Evolutionary conservation across 2,888 invertebrate species (phyloP).

Genomic region (Eupithecia pulchellata): DNA sequence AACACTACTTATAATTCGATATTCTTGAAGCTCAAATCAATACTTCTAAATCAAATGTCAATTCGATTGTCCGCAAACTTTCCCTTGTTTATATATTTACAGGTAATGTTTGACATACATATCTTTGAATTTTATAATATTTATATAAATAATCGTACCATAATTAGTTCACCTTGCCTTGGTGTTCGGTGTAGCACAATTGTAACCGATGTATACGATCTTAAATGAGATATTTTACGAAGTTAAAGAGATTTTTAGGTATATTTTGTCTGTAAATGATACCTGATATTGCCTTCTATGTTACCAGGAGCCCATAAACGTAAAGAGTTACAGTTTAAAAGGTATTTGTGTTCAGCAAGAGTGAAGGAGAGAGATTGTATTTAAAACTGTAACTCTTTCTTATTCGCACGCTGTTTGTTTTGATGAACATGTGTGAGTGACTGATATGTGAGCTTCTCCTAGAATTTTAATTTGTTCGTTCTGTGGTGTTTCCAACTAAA

Average conservation of each 20-base stretch:
- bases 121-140: conserved; percentile 78
- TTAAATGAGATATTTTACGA: conserved; percentile 81
- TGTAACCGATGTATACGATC: conserved; percentile 85
- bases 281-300: conserved; percentile 79
- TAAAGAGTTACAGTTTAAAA: conserved; percentile 54
- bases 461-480: conserved; percentile 50
- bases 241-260: conserved; percentile 83
- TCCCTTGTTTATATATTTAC: conserved; percentile 67
- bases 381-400: conserved; percentile 59
- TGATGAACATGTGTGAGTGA: conserved; percentile 66
- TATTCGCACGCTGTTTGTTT: conserved; percentile 57
- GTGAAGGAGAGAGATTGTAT: conserved; percentile 40
- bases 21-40: conserved; percentile 69
- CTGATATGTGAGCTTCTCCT: conserved; percentile 70
- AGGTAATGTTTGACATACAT: conserved; percentile 76
- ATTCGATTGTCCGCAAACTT: conserved; percentile 70
- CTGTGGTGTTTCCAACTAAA: conserved; percentile 51
- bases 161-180: conserved; percentile 82
- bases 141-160: conserved; percentile 67
- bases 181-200: conserved; percentile 84
- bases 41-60: conserved; percentile 76
- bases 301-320: conserved; percentile 74
- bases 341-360: conserved; percentile 37
- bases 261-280: conserved; percentile 76
- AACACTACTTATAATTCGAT: conserved; percentile 54